Base-by-base conservation (phyloP, 1,140 invertebrate species). In the Aphaenogaster ashmeadi region DNA sequence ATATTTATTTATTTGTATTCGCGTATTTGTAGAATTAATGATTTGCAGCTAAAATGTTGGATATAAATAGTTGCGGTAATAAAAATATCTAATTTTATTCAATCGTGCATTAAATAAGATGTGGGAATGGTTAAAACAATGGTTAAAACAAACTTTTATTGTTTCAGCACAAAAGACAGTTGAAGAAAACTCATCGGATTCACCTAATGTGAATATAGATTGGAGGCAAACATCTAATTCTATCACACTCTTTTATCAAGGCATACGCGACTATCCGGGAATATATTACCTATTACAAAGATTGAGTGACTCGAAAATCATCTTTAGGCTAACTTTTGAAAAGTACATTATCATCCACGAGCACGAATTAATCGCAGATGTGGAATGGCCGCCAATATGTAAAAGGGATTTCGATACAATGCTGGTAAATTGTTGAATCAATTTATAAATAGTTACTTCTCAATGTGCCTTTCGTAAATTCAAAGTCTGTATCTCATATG, bases 321-420 rank as follows among this genome's bases (percentile, higher is more conserved):
- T 87, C 41, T 86, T 94, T 7, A 93, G 90, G 52, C 90, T 93
- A 38, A 62, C 84, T 81, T 91, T 91, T 56, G 87, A 88, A 66
- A 91, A 87, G 2, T 72, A 91, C 13, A 79, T 93, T 3, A 87
- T 94, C 38, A 91, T 78, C 0, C 91, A 95, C n/a, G 89, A 93
- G 2, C 47, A 95, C 5, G 93, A 95, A 75, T 91, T 95, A 36
- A 78, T 21, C 5, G 92, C 38, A 0, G 92, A 90, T 27, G 83
- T 95, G 1, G 91, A 94, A 36, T 95, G 95, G 95, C 95, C 95
- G 69, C 95, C 95, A 4, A 88, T 58, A 9, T 94, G 87, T 88
- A 88, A 87, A 41, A 93, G 88, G 75, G 93, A 91, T 88, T 92
- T 78, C 18, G 93, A 95, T 50, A 90, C 86, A 18, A 91, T 89